phyloP scores from a whole-genome alignment of 2,113 vertebrate species.

The Tonatia bakeri region DNA sequence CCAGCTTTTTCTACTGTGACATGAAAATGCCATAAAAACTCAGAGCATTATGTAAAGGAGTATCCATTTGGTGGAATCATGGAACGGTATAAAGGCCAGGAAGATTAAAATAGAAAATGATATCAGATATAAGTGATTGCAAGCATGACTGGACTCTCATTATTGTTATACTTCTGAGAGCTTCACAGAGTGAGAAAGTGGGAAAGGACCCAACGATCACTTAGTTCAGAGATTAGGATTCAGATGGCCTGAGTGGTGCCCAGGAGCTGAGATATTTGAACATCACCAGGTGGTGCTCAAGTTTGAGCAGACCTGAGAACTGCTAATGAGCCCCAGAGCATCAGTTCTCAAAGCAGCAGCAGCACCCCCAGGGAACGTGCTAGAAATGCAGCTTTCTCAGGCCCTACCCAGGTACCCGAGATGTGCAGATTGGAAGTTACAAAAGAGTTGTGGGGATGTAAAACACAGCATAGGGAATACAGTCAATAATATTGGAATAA shows the following conservation, averaged over 20 bases:
- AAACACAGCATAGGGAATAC: too few relatives aligned
- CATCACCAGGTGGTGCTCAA: not conserved
- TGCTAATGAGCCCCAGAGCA: not conserved
- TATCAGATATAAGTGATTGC: not conserved
- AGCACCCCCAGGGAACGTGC: not conserved
- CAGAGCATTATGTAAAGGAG: not conserved
- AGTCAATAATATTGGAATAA: too few relatives aligned
- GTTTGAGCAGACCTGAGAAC: not conserved
- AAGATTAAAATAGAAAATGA: not conserved
- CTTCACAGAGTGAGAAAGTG: not conserved
- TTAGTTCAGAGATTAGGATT: not conserved
- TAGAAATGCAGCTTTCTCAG: not conserved
- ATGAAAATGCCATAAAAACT: not conserved
- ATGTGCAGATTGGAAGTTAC: not conserved
- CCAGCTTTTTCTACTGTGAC: not conserved
- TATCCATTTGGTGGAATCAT: not conserved
- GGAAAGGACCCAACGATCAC: not conserved
- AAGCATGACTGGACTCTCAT: not conserved
- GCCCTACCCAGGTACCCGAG: too few relatives aligned
- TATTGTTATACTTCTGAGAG: not conserved
- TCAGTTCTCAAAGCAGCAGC: not conserved
- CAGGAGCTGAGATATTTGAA: not conserved
- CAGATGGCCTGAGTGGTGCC: not conserved
- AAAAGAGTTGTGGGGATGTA: not conserved
- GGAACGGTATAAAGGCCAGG: not conserved